These are phyloP conservation scores for Prolemur simus DNA, from an alignment of 2,113 vertebrate species.

Conservation along the genomic window DNA sequence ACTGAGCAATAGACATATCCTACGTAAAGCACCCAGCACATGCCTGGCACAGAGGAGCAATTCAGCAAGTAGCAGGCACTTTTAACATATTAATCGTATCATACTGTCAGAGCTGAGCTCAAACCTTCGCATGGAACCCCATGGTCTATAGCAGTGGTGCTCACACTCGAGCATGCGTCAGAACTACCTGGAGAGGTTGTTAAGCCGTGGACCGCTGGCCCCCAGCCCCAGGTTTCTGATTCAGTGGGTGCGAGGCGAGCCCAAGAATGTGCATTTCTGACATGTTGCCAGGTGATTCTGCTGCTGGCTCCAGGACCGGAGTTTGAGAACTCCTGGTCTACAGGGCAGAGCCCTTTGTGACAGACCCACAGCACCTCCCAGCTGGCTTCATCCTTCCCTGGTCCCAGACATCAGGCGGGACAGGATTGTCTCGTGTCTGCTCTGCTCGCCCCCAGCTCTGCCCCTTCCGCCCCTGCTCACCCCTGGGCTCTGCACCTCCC, in stretches of 20 bases:
- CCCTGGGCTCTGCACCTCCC: not conserved
- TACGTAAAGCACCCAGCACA: not conserved
- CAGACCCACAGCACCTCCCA: not conserved
- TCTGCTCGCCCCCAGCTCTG: not conserved
- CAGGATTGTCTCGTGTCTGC: rapidly evolving
- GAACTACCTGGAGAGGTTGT: not conserved
- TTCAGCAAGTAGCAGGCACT: not conserved
- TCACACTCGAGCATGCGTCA: not conserved
- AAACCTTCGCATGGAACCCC: not conserved
- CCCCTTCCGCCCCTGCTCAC: not conserved
- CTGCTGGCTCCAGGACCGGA: not conserved
- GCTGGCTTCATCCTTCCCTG: not conserved
- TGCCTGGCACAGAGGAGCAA: not conserved
- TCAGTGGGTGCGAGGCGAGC: not conserved
- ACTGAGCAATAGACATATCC: not conserved
- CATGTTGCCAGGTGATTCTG: not conserved
- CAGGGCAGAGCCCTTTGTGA: not conserved
- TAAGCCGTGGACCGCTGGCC: not conserved
- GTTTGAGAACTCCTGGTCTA: not conserved
- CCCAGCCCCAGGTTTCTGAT: not conserved
- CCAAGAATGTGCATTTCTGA: not conserved
- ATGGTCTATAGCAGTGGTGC: rapidly evolving
- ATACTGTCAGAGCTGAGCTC: not conserved
- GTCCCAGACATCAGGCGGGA: rapidly evolving
- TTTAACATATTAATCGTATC: not conserved